phyloP scores from a whole-genome alignment of 2,888 invertebrate genomes.

The Microctonus hyperodae region DNA sequence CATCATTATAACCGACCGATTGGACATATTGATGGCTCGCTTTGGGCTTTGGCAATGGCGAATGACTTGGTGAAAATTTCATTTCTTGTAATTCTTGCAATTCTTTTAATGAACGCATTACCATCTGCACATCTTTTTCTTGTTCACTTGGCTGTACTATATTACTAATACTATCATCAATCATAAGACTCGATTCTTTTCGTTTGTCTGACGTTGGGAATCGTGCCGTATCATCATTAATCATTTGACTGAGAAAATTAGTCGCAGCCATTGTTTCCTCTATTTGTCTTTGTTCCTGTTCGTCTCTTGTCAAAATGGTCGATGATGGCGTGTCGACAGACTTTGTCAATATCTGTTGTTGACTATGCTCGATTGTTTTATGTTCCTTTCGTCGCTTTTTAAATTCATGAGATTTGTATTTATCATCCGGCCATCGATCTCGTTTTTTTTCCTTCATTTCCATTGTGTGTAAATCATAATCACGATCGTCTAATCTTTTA shows the following conservation, averaged over 20 bases:
- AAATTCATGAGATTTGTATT: slow-evolving; percentile 50
- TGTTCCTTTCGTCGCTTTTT: slow-evolving; percentile 51
- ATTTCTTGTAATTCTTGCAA: slow-evolving; percentile 56
- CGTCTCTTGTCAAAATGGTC: slow-evolving; percentile 49
- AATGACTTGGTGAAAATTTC: slow-evolving; percentile 54
- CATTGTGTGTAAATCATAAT: slow-evolving; percentile 39
- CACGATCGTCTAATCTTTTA: slow-evolving; percentile 46
- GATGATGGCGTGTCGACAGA: slow-evolving; percentile 33
- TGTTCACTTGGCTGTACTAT: slow-evolving; percentile 51
- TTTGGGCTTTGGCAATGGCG: slow-evolving; percentile 51
- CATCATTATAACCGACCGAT: slow-evolving; percentile 46
- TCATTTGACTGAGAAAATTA: slow-evolving; percentile 62
- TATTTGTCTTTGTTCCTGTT: slow-evolving; percentile 58
- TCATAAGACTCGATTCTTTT: slow-evolving; percentile 43
- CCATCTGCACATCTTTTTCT: slow-evolving; percentile 60
- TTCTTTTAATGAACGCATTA: slow-evolving; percentile 60
- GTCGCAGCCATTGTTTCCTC: slow-evolving; percentile 63
- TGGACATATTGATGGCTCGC: slow-evolving; percentile 47
- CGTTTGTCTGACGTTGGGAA: slow-evolving; percentile 43
- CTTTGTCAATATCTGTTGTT: slow-evolving; percentile 19
- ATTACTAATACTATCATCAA: slow-evolving; percentile 43
- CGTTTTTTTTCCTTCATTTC: slow-evolving; percentile 48
- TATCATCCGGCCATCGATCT: slow-evolving; percentile 46
- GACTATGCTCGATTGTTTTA: slow-evolving; percentile 40
- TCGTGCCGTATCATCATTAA: slow-evolving; percentile 55